A percentile compares a stretch with the other conserved stretches of the same genome.
Conservation (phyloP, 2,888 invertebrate genomes). For the Caenorhabditis drosophilae region DNA sequence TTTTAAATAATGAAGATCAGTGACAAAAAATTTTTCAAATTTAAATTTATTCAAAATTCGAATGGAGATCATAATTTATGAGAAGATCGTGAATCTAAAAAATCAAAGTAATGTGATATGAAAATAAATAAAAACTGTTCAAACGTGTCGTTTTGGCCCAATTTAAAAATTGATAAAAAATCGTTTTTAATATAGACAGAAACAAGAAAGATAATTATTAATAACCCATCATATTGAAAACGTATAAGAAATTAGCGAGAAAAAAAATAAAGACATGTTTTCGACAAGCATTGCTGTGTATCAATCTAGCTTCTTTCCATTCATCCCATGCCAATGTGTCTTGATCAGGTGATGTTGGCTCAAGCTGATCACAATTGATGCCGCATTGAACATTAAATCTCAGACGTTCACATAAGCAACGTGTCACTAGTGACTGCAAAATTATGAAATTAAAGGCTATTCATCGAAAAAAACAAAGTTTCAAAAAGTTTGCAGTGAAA, state of each 20-base stretch:
- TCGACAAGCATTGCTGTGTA: not conserved
- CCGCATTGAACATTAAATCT: slow-evolving; percentile 41
- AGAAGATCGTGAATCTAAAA: too few species aligned
- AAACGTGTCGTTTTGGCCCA: too few species aligned
- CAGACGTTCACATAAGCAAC: slow-evolving; percentile 50
- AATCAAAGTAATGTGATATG: too few species aligned
- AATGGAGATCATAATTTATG: too few species aligned
- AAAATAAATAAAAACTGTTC: too few species aligned
- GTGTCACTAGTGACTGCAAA: slow-evolving; percentile 48
- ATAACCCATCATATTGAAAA: not conserved
- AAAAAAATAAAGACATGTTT: not conserved
- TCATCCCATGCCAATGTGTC: slow-evolving; percentile 50
- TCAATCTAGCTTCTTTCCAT: slow-evolving; percentile 43
- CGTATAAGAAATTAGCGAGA: slow-evolving; percentile 1
- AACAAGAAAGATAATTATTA: too few species aligned
- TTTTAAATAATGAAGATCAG: too few species aligned
- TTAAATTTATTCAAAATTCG: too few species aligned
- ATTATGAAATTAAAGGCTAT: too few species aligned
- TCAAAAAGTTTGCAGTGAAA: not conserved
- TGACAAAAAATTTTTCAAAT: too few species aligned
- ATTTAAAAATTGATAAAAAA: too few species aligned
- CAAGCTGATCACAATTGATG: slow-evolving; percentile 46
- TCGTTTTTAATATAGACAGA: too few species aligned
- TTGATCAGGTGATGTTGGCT: slow-evolving; percentile 48
- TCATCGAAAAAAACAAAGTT: not conserved